Conservation (phyloP, 2,888 invertebrate species). For the Corbicula japonica region DNA sequence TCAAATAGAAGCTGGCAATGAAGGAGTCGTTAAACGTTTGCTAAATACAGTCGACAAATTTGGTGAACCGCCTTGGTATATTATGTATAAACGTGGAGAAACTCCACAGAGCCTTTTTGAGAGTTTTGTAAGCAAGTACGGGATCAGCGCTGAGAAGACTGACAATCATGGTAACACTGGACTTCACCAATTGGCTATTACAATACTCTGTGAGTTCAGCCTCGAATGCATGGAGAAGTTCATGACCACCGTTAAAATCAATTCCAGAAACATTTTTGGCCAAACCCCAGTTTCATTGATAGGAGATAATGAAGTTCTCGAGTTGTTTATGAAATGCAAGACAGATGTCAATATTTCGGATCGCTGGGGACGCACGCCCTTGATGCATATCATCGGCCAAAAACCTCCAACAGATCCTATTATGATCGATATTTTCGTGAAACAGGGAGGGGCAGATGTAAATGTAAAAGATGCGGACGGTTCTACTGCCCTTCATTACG, state of each 20-base stretch:
- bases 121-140: not conserved
- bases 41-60: not conserved
- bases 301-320: not conserved
- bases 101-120: not conserved
- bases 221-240: not conserved
- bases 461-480: not conserved
- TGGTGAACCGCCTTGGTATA: not conserved
- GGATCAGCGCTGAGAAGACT: not conserved
- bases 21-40: not conserved
- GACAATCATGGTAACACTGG: slow-evolving; percentile 6
- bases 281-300: not conserved
- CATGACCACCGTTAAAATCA: not conserved
- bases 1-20: not conserved
- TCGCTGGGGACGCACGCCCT: slow-evolving; percentile 3
- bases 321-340: not conserved
- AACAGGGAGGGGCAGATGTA: not conserved
- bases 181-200: not conserved
- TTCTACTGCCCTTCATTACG: slow-evolving; percentile 7
- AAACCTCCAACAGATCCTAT: not conserved
- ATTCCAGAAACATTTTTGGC: slow-evolving; percentile 5
- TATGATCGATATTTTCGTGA: not conserved
- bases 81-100: slow-evolving; percentile 9
- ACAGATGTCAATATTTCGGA: not conserved
- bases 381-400: not conserved
- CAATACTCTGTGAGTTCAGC: not conserved